Conservation (phyloP, 2,888 invertebrate species). For the Ochropleura plecta region DNA sequence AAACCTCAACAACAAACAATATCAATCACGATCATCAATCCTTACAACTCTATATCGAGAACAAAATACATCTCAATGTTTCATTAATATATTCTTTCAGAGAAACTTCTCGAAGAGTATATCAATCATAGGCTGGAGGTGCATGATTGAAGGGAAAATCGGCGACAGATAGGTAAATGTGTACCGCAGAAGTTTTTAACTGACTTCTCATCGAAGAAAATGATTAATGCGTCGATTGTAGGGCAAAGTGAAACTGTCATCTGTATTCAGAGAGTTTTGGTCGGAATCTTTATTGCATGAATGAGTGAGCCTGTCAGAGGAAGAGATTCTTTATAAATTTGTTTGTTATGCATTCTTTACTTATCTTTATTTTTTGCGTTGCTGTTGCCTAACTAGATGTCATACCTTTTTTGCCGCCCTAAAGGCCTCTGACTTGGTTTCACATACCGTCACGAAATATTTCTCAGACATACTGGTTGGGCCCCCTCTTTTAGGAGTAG, state of each 20-base stretch:
- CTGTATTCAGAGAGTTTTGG: slow-evolving; percentile 42
- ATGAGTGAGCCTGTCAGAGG: not conserved
- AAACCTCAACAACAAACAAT: slow-evolving; percentile 16
- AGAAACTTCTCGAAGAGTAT: slow-evolving; percentile 64
- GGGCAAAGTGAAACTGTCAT: slow-evolving; percentile 72
- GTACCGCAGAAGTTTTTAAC: slow-evolving; percentile 69
- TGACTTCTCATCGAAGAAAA: slow-evolving; percentile 72
- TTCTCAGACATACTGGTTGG: too few relatives aligned
- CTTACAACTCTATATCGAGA: slow-evolving; percentile 39
- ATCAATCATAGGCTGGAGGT: slow-evolving; percentile 73
- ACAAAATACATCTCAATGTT: slow-evolving; percentile 62
- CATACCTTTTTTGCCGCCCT: too few relatives aligned
- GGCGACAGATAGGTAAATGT: slow-evolving; percentile 70
- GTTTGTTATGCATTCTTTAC: not conserved
- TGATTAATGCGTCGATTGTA: slow-evolving; percentile 76
- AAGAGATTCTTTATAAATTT: not conserved
- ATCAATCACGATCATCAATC: slow-evolving; percentile 54
- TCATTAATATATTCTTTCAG: slow-evolving; percentile 62
- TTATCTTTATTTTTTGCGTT: too few relatives aligned
- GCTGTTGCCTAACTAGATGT: too few relatives aligned
- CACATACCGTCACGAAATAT: too few relatives aligned
- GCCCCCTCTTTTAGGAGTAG: too few relatives aligned
- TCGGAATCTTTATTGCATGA: slow-evolving; percentile 1
- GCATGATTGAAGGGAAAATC: slow-evolving; percentile 76
- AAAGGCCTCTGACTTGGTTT: too few relatives aligned